phyloP scores from a whole-genome alignment of 2,888 invertebrate genomes.

The Epistrophe grossulariae region DNA sequence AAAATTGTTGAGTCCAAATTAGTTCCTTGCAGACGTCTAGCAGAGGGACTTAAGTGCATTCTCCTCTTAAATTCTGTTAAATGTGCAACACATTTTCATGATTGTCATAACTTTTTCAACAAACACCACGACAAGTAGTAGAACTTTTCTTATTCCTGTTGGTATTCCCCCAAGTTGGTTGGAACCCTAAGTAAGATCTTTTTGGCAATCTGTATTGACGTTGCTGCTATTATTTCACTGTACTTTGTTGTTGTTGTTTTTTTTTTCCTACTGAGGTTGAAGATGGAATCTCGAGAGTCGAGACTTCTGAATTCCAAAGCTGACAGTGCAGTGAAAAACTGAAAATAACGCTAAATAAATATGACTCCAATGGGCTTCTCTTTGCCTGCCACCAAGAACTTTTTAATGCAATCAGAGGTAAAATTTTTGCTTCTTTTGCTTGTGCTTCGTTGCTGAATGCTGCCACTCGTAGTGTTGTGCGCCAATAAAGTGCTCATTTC shows the following conservation, averaged over 20 bases:
- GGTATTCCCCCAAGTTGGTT: background rate
- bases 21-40: slow-evolving; percentile 58
- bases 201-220: slow-evolving; percentile 66
- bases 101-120: slow-evolving; percentile 64
- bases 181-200: slow-evolving; percentile 29
- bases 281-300: slow-evolving; percentile 8
- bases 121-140: background rate
- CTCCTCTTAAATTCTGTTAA: slow-evolving; percentile 38
- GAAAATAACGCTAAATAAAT: slow-evolving; percentile 70
- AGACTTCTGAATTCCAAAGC: slow-evolving; percentile 43
- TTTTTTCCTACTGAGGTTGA: background rate
- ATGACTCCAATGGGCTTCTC: slow-evolving; percentile 46
- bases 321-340: slow-evolving; percentile 41
- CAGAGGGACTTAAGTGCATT: slow-evolving; percentile 54
- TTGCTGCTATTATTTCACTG: slow-evolving; percentile 44
- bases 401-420: slow-evolving; percentile 72
- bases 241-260: slow-evolving; percentile 39
- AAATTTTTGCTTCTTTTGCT: slow-evolving; percentile 42
- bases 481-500: slow-evolving; percentile 70
- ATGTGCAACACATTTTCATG: slow-evolving; percentile 62
- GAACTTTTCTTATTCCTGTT: slow-evolving; percentile 37
- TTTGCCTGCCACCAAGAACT: slow-evolving; percentile 40
- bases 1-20: slow-evolving; percentile 57
- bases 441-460: slow-evolving; percentile 50
- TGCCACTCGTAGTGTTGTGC: slow-evolving; percentile 57